Conservation (phyloP, 2,888 invertebrate genomes). For the Argyra leucocephala region DNA sequence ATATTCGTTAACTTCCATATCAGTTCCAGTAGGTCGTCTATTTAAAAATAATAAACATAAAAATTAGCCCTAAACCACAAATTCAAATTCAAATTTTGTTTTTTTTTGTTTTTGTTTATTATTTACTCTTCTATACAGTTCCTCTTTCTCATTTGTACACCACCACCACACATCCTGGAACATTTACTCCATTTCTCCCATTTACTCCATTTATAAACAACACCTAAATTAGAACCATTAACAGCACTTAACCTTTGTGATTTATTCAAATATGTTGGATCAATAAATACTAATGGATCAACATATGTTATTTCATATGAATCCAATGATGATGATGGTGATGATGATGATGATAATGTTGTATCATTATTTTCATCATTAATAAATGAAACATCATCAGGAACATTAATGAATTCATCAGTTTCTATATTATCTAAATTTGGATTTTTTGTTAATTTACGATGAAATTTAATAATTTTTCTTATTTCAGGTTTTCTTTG, state of each 20-base stretch:
- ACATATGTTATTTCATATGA: not conserved
- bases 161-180: conserved; percentile 66
- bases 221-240: conserved; percentile 23
- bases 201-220: conserved; percentile 51
- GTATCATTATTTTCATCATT: not conserved
- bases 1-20: conserved; percentile 27
- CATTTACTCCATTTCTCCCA: conserved; percentile 69
- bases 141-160: conserved; percentile 61
- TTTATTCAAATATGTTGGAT: not conserved
- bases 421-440: not conserved
- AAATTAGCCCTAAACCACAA: not conserved
- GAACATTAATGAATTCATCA: not conserved
- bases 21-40: conserved; percentile 19
- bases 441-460: not conserved
- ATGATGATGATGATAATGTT: too few relatives aligned
- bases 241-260: conserved; percentile 1
- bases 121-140: conserved; percentile 49
- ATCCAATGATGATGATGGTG: not conserved
- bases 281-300: conserved; percentile 7
- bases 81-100: not conserved
- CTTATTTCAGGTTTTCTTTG: not conserved
- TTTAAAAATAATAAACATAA: not conserved
- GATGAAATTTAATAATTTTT: conserved; percentile 6
- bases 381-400: not conserved
- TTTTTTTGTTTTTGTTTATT: not conserved